Evolutionary conservation across 2,113 vertebrate species (phyloP).

Genomic region (Sterrhoptilus dennistouni): DNA sequence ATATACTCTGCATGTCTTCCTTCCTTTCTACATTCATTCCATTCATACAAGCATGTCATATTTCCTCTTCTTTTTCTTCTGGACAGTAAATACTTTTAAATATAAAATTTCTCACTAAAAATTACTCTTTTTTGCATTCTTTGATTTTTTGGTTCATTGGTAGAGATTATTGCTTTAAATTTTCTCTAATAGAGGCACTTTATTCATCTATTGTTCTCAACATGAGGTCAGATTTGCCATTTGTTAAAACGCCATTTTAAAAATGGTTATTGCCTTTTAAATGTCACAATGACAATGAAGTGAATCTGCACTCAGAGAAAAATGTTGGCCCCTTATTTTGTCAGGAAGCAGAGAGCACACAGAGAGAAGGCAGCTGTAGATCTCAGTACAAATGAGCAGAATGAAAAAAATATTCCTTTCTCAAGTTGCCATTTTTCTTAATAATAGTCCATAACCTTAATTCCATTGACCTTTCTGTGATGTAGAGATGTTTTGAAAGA

Average conservation of each 20-base stretch:
- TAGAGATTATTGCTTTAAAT: not conserved
- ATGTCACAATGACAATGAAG: slow-evolving; percentile 9
- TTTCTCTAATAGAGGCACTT: not conserved
- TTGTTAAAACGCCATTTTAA: slow-evolving; percentile 14
- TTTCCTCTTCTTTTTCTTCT: not conserved
- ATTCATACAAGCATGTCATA: accelerated
- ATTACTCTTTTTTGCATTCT: not conserved
- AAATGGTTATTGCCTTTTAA: not conserved
- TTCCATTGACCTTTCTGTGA: not conserved
- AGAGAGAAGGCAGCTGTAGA: not conserved
- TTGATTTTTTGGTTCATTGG: not conserved
- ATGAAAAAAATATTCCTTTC: not conserved
- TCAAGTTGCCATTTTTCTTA: not conserved
- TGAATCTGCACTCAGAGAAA: not conserved
- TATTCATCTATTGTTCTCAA: not conserved
- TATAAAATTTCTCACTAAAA: not conserved
- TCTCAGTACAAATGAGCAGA: not conserved
- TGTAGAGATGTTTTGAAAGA: not conserved
- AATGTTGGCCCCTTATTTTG: not conserved
- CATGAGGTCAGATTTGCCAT: not conserved
- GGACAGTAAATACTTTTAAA: not conserved
- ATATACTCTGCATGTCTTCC: not conserved
- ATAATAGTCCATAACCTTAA: not conserved
- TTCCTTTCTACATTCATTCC: not conserved
- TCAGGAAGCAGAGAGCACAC: not conserved